phyloP scores from a whole-genome alignment of 2,888 invertebrate genomes.

The Lissocephala sabroskyi region DNA sequence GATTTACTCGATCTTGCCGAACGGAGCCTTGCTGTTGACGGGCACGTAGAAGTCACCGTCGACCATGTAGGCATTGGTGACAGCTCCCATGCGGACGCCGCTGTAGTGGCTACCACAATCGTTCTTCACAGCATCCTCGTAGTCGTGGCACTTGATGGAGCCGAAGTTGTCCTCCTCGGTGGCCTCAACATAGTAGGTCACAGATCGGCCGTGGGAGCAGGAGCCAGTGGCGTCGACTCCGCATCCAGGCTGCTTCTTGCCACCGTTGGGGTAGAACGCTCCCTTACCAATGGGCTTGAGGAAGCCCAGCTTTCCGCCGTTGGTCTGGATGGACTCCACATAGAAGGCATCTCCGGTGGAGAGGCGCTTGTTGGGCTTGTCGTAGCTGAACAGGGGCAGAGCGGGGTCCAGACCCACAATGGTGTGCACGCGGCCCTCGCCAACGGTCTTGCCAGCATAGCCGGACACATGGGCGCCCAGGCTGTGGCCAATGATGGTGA shows the following conservation, averaged over 20 bases:
- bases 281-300: constrained; percentile 70
- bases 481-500: constrained; percentile 76
- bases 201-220: constrained; percentile 73
- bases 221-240: constrained; percentile 65
- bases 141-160: constrained; percentile 54
- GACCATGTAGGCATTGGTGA: constrained; percentile 53
- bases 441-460: constrained; percentile 76
- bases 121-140: constrained; percentile 44
- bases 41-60: constrained; percentile 67
- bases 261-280: constrained; percentile 75
- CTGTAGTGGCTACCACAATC: constrained; percentile 50
- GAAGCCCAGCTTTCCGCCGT: constrained; percentile 66
- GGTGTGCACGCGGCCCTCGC: constrained; percentile 74
- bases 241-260: constrained; percentile 75
- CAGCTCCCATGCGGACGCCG: constrained; percentile 61
- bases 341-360: constrained; percentile 57
- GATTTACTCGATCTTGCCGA: constrained; percentile 46
- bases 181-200: constrained; percentile 72
- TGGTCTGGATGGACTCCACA: constrained; percentile 69
- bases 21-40: constrained; percentile 66
- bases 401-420: constrained; percentile 74
- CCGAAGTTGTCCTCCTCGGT: constrained; percentile 60
- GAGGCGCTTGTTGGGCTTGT: constrained; percentile 52
- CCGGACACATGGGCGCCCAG: constrained; percentile 78
- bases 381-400: constrained; percentile 59